Percentiles rank a stretch among this genome's conserved stretches.
Conservation (phyloP, 2,888 invertebrate species). For the Pristionchus maxplancki region DNA sequence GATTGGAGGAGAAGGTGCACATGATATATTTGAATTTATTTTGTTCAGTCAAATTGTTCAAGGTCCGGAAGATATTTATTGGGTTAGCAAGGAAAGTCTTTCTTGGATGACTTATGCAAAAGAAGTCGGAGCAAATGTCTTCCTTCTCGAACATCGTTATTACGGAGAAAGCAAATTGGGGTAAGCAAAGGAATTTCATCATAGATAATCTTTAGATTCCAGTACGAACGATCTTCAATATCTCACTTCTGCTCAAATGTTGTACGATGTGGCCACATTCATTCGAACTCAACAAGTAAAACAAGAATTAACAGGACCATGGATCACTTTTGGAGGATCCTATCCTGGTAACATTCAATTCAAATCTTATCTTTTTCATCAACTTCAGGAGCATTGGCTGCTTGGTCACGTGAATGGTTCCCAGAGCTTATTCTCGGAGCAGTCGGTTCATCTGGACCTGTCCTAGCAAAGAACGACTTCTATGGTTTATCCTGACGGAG, state of each 20-base stretch:
- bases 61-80: not conserved
- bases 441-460: conserved; percentile 91
- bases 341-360: conserved; percentile 56
- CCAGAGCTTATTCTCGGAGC: conserved; percentile 89
- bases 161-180: conserved; percentile 89
- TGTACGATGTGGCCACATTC: conserved; percentile 90
- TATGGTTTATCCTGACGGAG: too few relatives aligned
- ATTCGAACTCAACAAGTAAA: conserved; percentile 79
- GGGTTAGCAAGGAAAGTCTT: conserved; percentile 79
- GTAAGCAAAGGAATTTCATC: not conserved
- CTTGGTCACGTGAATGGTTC: conserved; percentile 91
- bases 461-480: conserved; percentile 90
- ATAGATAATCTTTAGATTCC: not conserved
- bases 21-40: not conserved
- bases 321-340: conserved; percentile 95
- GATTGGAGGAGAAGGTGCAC: conserved; percentile 90
- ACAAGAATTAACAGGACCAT: conserved; percentile 81
- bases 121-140: conserved; percentile 86
- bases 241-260: conserved; percentile 82
- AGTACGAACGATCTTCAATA: conserved; percentile 43
- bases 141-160: conserved; percentile 92
- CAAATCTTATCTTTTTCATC: not conserved
- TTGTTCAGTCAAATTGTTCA: not conserved
- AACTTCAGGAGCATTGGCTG: conserved; percentile 87
- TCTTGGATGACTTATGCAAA: conserved; percentile 81